Base-by-base conservation (phyloP, 2,888 invertebrate genomes). In the Enoplolaimus lenunculus region DNA sequence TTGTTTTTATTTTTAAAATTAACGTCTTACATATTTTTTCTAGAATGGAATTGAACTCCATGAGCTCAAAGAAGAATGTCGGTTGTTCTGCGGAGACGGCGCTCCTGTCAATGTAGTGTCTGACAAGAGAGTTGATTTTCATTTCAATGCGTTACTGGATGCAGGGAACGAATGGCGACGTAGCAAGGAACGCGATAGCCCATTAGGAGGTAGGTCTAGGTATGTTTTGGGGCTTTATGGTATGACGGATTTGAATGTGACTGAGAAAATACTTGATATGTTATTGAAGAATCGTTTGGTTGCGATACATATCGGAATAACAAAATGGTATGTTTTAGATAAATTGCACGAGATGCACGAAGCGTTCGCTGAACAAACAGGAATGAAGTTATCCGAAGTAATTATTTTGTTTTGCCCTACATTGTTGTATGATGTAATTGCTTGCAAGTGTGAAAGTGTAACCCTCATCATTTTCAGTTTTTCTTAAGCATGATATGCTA, bases 101-200 rank as follows among this genome's bases (percentile, higher is more conserved):
- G 64, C 75, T n/a, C 68, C 76, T 3, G 78, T 80, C 1, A 77
- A 79, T 35, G 72, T 70, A 74, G 79, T 13, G 26, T 71, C 76
- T 1, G 81, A 81, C 73, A 74, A 77, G 34, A 74, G 80, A n/a
- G 79, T 82, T 71, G 80, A 82, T 72, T 80, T 80, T 71, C 82
- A 82, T 74, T 82, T 82, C 75, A 82, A 82, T 72, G 78, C 80
- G 1, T 75, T 82, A 72, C 75, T 82, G 66, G 82, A 82, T 73
- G 78, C 77, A 35, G 79, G 81, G 33, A 79, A 79, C 28, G 79
- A 79, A 68, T 80, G 81, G 80, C 74, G 80, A 34, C 78, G 13
- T 26, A 13, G 45, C 67, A 26, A 68, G 71, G n/a, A 69, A 7
- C n/a, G 71, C 7, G 72, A 72, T 59, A 34, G 57, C 2, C 28